A percentile compares a stretch with the other conserved stretches of the same genome.
Conservation (phyloP, 2,113 vertebrate genomes). For the Shinisaurus crocodilurus region DNA sequence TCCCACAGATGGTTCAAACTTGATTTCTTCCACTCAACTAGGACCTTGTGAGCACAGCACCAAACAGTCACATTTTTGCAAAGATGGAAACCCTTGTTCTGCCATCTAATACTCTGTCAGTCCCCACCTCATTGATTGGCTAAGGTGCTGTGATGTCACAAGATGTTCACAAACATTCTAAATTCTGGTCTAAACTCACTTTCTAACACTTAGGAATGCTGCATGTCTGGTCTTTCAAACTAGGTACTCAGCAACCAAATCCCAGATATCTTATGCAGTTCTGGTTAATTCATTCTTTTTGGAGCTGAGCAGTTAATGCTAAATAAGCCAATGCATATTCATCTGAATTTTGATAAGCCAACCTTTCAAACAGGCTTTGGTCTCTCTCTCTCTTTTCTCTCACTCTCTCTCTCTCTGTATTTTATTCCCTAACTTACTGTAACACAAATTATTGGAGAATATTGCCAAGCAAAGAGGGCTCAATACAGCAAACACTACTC, state of each 20-base stretch:
- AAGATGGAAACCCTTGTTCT: background rate
- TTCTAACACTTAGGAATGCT: background rate
- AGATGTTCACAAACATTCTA: background rate
- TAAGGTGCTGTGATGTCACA: background rate
- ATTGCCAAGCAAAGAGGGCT: no score
- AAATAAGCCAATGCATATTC: background rate
- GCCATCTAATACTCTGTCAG: background rate
- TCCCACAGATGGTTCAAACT: background rate
- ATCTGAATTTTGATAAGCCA: background rate
- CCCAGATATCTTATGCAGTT: background rate
- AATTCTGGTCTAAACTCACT: background rate
- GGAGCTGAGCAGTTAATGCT: background rate
- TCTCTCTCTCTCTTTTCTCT: background rate
- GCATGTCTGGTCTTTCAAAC: background rate
- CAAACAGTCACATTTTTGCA: background rate
- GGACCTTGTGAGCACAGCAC: background rate
- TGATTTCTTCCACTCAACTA: background rate
- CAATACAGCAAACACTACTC: no score
- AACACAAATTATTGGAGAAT: background rate
- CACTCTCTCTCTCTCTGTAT: no score
- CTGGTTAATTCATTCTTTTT: background rate
- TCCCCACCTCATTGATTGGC: background rate
- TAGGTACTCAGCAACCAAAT: background rate
- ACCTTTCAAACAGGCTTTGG: background rate
- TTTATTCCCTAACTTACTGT: background rate